A percentile compares a stretch with the other conserved stretches of the same genome.
Conservation (phyloP, 2,797 vertebrate species). For the Balearica regulorum region DNA sequence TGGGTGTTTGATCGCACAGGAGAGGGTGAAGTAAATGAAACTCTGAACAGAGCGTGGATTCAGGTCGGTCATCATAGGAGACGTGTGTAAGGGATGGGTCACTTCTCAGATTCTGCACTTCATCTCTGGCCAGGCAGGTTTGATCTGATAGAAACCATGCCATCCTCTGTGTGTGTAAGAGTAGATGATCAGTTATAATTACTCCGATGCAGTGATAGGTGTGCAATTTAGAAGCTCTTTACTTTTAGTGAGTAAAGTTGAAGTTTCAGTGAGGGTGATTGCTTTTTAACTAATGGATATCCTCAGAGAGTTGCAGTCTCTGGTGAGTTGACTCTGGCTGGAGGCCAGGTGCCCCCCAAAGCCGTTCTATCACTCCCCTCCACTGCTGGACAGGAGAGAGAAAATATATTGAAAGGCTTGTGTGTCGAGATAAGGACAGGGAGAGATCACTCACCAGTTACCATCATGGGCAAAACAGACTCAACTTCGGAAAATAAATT, state of each 20-base stretch:
- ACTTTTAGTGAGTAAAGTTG: not conserved
- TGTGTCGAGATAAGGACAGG: too few species aligned
- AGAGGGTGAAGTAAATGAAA: not conserved
- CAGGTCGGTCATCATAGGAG: not conserved
- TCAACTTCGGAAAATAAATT: too few species aligned
- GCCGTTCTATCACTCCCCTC: too few species aligned
- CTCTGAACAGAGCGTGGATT: not conserved
- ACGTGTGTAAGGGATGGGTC: not conserved
- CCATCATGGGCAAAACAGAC: too few species aligned
- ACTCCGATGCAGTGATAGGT: not conserved
- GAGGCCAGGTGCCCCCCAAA: too few species aligned
- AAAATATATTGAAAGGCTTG: too few species aligned
- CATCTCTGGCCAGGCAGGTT: not conserved
- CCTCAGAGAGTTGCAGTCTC: not conserved
- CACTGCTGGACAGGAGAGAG: too few species aligned
- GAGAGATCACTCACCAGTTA: too few species aligned
- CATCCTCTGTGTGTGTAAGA: not conserved
- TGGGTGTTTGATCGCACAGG: not conserved
- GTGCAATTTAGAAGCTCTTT: not conserved
- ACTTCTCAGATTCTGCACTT: not conserved
- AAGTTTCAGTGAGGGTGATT: not conserved
- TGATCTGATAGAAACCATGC: not conserved
- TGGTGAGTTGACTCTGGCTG: too few species aligned
- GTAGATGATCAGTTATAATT: not conserved
- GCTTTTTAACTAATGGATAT: not conserved